Base-by-base conservation (phyloP, 2,113 vertebrate genomes). In the Pungitius pungitius region DNA sequence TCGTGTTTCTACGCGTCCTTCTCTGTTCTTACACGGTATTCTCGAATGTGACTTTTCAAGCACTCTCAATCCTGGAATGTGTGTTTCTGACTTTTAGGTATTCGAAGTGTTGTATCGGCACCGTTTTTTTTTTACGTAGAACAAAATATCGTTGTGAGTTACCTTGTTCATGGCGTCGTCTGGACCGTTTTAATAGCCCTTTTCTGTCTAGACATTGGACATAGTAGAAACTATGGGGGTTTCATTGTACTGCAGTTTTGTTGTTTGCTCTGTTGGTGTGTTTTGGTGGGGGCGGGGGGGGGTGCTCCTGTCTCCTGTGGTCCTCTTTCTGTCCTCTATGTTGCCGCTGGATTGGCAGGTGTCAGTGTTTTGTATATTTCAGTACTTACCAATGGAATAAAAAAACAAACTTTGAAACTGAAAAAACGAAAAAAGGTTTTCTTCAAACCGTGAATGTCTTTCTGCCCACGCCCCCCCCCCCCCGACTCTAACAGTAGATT, bases 281-380 rank as follows among this genome's bases (percentile, higher is more conserved):
- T 75, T 87, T 82, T 86, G 90, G n/a, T n/a, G n/a, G n/a, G n/a
- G n/a, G n/a, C n/a, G n/a, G n/a, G n/a, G 89, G 89, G 92, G 88
- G 73, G 69, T 63, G 56, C 81, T 88, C 85, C 80, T 73, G 64
- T 90, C 80, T 85, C 85, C 74, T 81, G 55, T 80, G 85, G 77
- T 86, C 77, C 64, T 66, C 69, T 72, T 82, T 79, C 86, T 77
- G 78, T 92, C 51, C 12, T 54, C 87, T 88, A 73, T 91, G 92
- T 94, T 94, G 93, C 94, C 92, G 86, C 93, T 95, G 94, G 93
- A 93, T 93, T 95, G 94, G 93, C 94, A 93, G 91, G 86, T 93
- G 90, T 94, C 88, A 87, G 89, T 93, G 92, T 94, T 94, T 93
- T 95, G 92, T 94, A 93, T 92, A 93, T 93, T 94, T 95, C 88